Evolutionary conservation across 2,113 vertebrate genomes (phyloP), one percentile per base, ranked within the genome.

Genomic region (Microcebus murinus): DNA sequence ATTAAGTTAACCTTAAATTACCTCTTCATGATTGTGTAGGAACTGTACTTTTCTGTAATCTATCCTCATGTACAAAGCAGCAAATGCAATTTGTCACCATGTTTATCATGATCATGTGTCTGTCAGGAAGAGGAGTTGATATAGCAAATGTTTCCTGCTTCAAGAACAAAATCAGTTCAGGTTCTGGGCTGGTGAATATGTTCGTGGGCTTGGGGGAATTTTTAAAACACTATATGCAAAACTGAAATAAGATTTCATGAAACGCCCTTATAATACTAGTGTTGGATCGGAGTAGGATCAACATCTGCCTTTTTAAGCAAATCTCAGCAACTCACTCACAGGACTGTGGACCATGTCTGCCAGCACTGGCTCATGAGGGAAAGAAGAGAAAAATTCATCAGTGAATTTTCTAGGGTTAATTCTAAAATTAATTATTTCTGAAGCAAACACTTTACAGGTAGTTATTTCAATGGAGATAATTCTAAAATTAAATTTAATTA

Each of bases 1-100:
- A 86, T 80, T 48, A 71, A 92, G 68, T 93, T 97, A 82, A 83
- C 95, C 96, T 97, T 96, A 95, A 89, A 71, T 95, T 91, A 95
- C 96, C 92, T 95, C 59, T 48, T n/a, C 20, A 27, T 31, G 89
- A 59, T 71, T 91, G 87, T 90, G 89, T 57, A 91, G 73, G 59
- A 63, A 86, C 42, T 71, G 83, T 70, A 52, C 39, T 87, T 89
- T 89, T 82, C 80, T 93, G 70, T 50, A 73, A 91, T 83, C 73
- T 52, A 14, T 42, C 85, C 57, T 92, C 63, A 83, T 12, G 76
- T 79, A 83, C 61, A 76, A 82, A 87, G 83, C 50, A 61, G 74
- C 80, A 87, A 95, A 89, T 76, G 50, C 3, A 80, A 61, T 93
- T 94, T 95, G 70, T 96, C 80, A 80, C 73, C 74, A 61, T 93